These are phyloP conservation scores for Balearica regulorum DNA, from an alignment of 2,797 vertebrate genomes.

Conservation along the genomic window DNA sequence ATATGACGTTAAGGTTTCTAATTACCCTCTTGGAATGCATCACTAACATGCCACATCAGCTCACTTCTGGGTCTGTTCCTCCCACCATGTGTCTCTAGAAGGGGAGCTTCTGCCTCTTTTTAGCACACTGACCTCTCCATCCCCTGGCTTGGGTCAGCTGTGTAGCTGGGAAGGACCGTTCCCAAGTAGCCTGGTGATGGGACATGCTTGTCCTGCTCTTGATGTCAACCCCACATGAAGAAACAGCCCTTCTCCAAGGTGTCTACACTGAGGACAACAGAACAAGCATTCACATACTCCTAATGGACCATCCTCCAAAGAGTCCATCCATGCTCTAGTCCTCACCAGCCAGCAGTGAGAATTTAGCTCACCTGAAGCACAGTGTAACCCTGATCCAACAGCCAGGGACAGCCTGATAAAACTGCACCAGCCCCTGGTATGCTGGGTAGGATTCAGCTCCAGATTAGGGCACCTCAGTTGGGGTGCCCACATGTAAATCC, in stretches of 20 bases:
- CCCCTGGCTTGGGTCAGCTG: background rate
- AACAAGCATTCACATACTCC: background rate
- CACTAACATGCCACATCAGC: background rate
- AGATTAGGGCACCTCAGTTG: background rate
- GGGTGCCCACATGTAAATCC: background rate
- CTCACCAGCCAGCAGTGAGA: background rate
- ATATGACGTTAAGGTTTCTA: background rate
- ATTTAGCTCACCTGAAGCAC: background rate
- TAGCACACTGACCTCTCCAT: background rate
- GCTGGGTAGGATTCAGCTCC: background rate
- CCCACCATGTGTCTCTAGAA: background rate
- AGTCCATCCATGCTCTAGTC: background rate
- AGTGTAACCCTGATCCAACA: background rate
- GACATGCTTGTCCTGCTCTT: background rate
- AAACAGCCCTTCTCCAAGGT: background rate
- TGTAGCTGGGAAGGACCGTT: background rate
- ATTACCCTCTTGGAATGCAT: background rate
- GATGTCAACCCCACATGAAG: fast-evolving
- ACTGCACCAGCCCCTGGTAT: background rate
- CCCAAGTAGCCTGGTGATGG: background rate
- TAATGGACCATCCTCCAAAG: background rate
- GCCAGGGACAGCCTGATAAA: background rate
- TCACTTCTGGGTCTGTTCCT: background rate
- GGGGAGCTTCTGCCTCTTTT: background rate
- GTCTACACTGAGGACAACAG: background rate